Evolutionary conservation across 1,140 invertebrate genomes (phyloP).

Genomic region (Sminthurinus signatus): DNA sequence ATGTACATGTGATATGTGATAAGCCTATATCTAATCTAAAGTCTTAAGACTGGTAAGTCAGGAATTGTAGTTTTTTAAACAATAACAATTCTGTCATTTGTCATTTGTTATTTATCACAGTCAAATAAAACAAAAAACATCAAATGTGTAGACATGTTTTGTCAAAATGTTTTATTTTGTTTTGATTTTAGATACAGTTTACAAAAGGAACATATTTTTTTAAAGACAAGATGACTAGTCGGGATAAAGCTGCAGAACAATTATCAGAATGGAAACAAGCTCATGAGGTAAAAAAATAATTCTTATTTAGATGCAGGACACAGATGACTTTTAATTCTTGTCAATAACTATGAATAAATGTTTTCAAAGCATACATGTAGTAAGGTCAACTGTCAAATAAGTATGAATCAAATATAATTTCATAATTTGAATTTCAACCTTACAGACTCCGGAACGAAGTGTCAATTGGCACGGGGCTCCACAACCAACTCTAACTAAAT

Average conservation of each 20-base stretch:
- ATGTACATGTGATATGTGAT: no score
- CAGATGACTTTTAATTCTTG: neutral
- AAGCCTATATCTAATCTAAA: no score
- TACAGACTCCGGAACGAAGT: slow-evolving; percentile 44
- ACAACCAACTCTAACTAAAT: slow-evolving; percentile 52
- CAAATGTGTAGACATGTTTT: no score
- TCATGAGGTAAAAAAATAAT: slow-evolving; percentile 8
- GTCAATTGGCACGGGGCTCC: slow-evolving; percentile 49
- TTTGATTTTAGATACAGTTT: neutral
- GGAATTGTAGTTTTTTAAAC: no score
- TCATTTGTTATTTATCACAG: no score
- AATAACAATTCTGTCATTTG: no score
- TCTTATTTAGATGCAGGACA: neutral
- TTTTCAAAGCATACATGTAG: neutral
- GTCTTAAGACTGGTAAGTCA: no score
- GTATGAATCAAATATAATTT: neutral
- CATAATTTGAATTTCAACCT: neutral
- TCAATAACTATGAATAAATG: neutral
- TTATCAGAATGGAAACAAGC: slow-evolving; percentile 46
- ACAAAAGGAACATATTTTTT: neutral
- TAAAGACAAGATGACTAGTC: slow-evolving; percentile 1
- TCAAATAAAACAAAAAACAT: no score
- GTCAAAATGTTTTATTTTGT: neutral
- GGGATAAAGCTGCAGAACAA: slow-evolving; percentile 51
- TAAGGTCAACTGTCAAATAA: neutral